Base-by-base conservation (phyloP, 2,888 invertebrate species). In the Campopleginae sp. region DNA sequence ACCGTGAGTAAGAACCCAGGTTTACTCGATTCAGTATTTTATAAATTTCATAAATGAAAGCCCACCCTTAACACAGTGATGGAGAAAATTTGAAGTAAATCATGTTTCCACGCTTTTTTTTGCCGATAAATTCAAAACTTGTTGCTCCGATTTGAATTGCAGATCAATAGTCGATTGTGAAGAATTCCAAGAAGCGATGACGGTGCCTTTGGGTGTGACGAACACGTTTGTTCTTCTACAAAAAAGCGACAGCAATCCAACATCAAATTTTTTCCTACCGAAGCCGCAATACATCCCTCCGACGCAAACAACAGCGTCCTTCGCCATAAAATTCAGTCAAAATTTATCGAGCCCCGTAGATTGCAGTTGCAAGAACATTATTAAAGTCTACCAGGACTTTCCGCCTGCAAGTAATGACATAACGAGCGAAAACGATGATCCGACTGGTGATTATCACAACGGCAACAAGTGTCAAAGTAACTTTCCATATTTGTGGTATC, bases 191-290 rank as follows among this genome's bases (percentile, higher is more conserved):
- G 89, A 92, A 51, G 91, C 91, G 14, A 89, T 94, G 84, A 89
- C 89, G 10, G 66, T 86, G 23, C 93, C 93, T 44, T 87, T 93
- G 42, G 90, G 89, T 19, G 90, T 90, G 10, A 94, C 94, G 46
- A 94, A 94, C 65, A 93, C 94, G 6, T 94, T 94, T 85, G 88
- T 94, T 3, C 86, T 94, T 54, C 79, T 94, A 27, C 90, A 91
- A 68, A 93, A 93, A 79, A 92, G 88, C 38, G 93, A 93, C 81
- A 84, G 84, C 12, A 91, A 89, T 77, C 76, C 86, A 3, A 81
- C 88, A 6, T 93, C 93, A 0, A 91, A 92, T 68, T 93, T 91
- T 70, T 93, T 93, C 66, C 51, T 93, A 51, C 93, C 91, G 0
- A 93, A 93, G 79, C 93, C 93, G 0, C 90, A 92, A 48, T 93